phyloP scores from a whole-genome alignment of 2,113 vertebrate species.

The Pitta sordida region DNA sequence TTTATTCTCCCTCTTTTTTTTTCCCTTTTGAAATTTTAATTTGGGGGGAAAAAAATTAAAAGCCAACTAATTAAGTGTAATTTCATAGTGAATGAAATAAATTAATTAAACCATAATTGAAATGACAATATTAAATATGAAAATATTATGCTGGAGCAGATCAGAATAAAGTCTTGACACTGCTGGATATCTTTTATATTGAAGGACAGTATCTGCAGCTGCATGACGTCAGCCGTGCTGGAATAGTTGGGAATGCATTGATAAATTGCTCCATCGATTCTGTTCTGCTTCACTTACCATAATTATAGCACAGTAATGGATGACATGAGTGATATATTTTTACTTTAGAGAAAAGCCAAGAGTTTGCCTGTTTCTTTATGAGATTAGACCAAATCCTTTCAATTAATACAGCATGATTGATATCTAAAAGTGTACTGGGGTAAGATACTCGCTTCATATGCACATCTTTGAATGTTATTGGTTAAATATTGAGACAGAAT shows the following conservation, averaged over 20 bases:
- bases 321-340: constrained; percentile 87
- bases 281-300: constrained; percentile 93
- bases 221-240: constrained; percentile 77
- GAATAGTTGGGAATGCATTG: constrained; percentile 84
- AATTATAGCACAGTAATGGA: constrained; percentile 95
- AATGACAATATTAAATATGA: constrained; percentile 71
- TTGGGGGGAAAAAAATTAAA: constrained; percentile 25
- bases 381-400: constrained; percentile 81
- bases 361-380: constrained; percentile 80
- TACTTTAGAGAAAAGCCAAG: constrained; percentile 81
- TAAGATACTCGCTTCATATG: constrained; percentile 56
- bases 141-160: constrained; percentile 77
- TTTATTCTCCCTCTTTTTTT: constrained; percentile 41
- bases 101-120: constrained; percentile 78
- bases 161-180: constrained; percentile 71
- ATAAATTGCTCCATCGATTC: constrained; percentile 96
- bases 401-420: constrained; percentile 78
- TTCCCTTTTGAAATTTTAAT: constrained; percentile 54
- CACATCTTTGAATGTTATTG: constrained; percentile 67
- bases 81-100: constrained; percentile 71
- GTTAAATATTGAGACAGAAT: constrained; percentile 66
- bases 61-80: constrained; percentile 66
- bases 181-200: constrained; percentile 69
- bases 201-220: constrained; percentile 80
- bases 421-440: constrained; percentile 68